A percentile compares a stretch with the other conserved stretches of the same genome.
These are phyloP conservation scores for Cynopterus brachyotis DNA, from an alignment of 2,113 vertebrate genomes.

Conservation along the genomic window DNA sequence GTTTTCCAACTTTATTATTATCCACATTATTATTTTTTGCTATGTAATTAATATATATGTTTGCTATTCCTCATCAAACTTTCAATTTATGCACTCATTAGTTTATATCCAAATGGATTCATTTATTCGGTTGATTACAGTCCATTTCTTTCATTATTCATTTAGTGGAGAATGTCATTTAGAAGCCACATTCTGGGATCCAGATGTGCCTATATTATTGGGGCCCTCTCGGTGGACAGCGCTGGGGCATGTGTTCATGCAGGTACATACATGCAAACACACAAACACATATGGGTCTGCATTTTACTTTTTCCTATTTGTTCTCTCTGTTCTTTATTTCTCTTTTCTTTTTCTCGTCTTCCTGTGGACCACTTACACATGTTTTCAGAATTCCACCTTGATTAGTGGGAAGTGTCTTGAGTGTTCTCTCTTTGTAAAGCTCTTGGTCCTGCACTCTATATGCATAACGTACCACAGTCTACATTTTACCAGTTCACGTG, in stretches of 20 bases:
- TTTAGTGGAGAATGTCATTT: background rate
- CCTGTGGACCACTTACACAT: background rate
- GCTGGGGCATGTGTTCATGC: background rate
- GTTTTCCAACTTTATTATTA: slow-evolving; percentile 28
- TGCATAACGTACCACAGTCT: background rate
- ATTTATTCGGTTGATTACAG: background rate
- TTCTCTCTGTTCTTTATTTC: background rate
- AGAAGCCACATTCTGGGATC: background rate
- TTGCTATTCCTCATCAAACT: slow-evolving; percentile 25
- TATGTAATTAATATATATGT: slow-evolving; percentile 40
- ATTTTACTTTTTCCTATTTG: background rate
- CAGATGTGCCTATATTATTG: background rate
- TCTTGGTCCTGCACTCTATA: background rate
- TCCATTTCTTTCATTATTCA: background rate
- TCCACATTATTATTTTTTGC: background rate
- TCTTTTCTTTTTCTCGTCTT: background rate
- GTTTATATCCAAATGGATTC: background rate
- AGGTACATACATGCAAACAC: background rate
- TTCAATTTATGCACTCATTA: slow-evolving; percentile 19
- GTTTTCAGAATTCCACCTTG: background rate
- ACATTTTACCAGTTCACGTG: background rate
- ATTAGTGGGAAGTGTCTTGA: background rate
- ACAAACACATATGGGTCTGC: background rate
- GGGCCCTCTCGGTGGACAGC: background rate
- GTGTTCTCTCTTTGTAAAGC: background rate